phyloP scores from a whole-genome alignment of 2,113 vertebrate genomes.

The Alouatta palliata region DNA sequence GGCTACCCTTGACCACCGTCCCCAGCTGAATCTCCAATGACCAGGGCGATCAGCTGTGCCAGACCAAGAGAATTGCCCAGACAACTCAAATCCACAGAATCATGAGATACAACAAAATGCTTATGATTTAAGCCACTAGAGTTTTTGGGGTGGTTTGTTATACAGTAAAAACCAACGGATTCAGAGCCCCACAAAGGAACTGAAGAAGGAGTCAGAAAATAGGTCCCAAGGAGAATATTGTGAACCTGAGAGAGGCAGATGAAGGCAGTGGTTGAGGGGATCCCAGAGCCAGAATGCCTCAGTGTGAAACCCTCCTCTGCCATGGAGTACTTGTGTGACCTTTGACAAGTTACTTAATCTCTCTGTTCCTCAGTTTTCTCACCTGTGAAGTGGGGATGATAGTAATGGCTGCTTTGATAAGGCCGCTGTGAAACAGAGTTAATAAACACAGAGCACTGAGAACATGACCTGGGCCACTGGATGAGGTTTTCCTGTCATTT shows the following conservation, averaged over 20 bases:
- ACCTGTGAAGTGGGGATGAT: neutral
- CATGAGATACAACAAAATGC: neutral
- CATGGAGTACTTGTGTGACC: neutral
- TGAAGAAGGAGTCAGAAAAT: neutral
- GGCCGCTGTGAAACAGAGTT: neutral
- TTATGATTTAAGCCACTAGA: neutral
- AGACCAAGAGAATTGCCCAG: neutral
- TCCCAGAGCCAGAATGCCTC: neutral
- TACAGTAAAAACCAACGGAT: neutral
- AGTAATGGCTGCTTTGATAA: neutral
- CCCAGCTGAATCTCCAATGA: neutral
- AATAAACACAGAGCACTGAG: neutral
- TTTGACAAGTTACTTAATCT: neutral
- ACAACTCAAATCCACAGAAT: neutral
- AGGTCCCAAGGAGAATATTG: neutral
- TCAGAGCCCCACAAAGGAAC: neutral
- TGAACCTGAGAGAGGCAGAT: neutral
- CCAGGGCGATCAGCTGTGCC: neutral
- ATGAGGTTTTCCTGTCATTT: neutral
- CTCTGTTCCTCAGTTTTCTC: neutral
- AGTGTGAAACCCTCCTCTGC: neutral
- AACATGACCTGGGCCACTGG: no score
- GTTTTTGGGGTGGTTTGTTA: neutral
- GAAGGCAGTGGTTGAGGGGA: fast-evolving
- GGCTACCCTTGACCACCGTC: neutral